Base-by-base conservation (phyloP, 2,113 vertebrate genomes). In the Lipotes vexillifer region DNA sequence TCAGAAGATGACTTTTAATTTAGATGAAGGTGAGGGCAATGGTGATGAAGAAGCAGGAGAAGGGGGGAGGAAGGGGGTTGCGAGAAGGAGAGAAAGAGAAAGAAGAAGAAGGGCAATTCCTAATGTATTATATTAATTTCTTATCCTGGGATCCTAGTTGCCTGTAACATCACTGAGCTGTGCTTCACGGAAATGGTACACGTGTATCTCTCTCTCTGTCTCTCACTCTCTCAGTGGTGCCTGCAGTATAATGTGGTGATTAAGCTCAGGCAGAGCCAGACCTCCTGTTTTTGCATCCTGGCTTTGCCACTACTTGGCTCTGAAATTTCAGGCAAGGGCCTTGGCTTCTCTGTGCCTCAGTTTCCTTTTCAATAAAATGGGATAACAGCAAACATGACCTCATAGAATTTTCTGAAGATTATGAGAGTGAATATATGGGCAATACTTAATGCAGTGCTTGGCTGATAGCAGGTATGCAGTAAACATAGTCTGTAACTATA, bases 271-370 rank as follows among this genome's bases (percentile, higher is more conserved):
- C 41, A 41, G 63, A 87, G 36, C 71, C 44, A 71, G 21, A 74
- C 36, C 20, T 75, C 52, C 71, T 52, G 65, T 20, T 61, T 92
- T 81, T 25, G 18, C 88, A 49, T 18, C 5, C 36, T 9, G 38
- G 17, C 20, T 41, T 94, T 41, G 46, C 55, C 49, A 69, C 25
- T 88, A 57, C 38, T 33, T 18, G 23, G 52, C 77, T 68, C 3
- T 49, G 59, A 81, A 27, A 81, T 77, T 68, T 71, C 71, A 88
- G 85, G 31, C 49, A 88, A 77, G 18, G 27, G 15, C n/a, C 44
- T 85, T 84, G 49, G 31, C 71, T 52, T 83, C 41, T 59, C 77
- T 88, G 33, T 49, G 59, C 55, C 57, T 96, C 72, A 10, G 23
- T 87, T 88, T 92, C 75, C 63, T 80, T 72, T 74, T 93, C 33